Conservation (phyloP, 2,113 vertebrate genomes). For the Rhodinocichla rosea region DNA sequence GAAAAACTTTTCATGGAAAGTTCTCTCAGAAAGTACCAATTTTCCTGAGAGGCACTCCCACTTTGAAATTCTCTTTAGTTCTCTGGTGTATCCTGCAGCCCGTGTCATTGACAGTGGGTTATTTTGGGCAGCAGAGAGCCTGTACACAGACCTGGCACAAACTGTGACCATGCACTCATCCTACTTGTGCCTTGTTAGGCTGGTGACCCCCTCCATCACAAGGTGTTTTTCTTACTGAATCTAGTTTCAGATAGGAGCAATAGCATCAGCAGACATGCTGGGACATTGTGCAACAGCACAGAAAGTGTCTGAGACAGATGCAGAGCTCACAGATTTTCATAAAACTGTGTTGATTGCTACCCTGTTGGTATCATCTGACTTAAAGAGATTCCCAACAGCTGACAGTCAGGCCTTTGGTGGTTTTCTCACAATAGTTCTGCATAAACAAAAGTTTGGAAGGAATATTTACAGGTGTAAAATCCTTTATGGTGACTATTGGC, state of each 20-base stretch:
- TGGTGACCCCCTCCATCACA: background rate
- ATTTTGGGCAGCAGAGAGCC: background rate
- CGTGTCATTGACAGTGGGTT: rapidly evolving
- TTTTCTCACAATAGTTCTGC: background rate
- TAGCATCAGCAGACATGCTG: background rate
- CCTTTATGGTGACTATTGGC: background rate
- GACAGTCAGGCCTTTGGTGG: background rate
- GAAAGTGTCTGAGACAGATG: background rate
- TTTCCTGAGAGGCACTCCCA: background rate
- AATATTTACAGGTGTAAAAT: background rate
- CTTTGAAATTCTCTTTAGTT: background rate
- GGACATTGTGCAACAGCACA: background rate
- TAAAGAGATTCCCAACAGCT: background rate
- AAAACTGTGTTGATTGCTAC: background rate
- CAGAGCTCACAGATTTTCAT: background rate
- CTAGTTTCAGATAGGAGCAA: background rate
- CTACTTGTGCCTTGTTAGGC: background rate
- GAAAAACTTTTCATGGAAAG: background rate
- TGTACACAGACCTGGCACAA: background rate
- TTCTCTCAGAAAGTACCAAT: background rate
- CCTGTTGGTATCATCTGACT: background rate
- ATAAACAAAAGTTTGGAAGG: background rate
- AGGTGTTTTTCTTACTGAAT: background rate
- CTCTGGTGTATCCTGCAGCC: background rate
- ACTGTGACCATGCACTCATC: background rate